Evolutionary conservation across 2,888 invertebrate genomes (phyloP).

Genomic region (Cryptocephalus primarius): DNA sequence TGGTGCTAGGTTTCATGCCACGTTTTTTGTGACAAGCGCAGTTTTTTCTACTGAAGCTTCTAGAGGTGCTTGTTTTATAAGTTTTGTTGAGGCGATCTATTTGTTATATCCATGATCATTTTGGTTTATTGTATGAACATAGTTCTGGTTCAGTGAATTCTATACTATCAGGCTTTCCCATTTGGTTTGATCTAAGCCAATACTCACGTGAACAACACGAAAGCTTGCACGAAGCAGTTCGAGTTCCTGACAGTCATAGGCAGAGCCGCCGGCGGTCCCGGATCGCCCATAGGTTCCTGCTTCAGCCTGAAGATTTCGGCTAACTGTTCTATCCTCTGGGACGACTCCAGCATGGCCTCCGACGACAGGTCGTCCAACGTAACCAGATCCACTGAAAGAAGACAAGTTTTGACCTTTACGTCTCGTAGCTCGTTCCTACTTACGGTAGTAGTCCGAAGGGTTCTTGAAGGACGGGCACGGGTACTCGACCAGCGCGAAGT

Average conservation of each 20-base stretch:
- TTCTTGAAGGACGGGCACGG: slow-evolving; percentile 95
- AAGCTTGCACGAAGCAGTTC: slow-evolving; percentile 57
- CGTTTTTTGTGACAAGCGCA: too few species aligned
- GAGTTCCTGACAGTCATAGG: slow-evolving; percentile 55
- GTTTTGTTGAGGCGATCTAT: too few species aligned
- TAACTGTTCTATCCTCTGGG: slow-evolving; percentile 82
- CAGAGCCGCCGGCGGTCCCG: slow-evolving; percentile 69
- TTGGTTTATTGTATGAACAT: too few species aligned
- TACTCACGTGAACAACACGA: slow-evolving; percentile 54
- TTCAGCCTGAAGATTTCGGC: slow-evolving; percentile 70
- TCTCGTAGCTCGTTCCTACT: slow-evolving; percentile 33
- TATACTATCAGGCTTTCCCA: too few species aligned
- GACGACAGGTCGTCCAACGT: slow-evolving; percentile 87
- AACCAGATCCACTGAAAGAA: slow-evolving; percentile 73
- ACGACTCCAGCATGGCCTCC: slow-evolving; percentile 90
- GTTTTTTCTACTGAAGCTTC: too few species aligned
- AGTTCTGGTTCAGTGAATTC: too few species aligned
- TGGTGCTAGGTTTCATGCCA: too few species aligned
- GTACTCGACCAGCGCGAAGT: slow-evolving; percentile 78
- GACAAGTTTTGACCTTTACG: neutral
- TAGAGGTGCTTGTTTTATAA: too few species aligned
- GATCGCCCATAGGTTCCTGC: slow-evolving; percentile 51
- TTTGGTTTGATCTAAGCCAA: neutral
- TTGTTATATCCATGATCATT: too few species aligned
- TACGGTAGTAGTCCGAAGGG: slow-evolving; percentile 91